phyloP scores from a whole-genome alignment of 2,113 vertebrate species.

The Protobothrops flavoviridis region DNA sequence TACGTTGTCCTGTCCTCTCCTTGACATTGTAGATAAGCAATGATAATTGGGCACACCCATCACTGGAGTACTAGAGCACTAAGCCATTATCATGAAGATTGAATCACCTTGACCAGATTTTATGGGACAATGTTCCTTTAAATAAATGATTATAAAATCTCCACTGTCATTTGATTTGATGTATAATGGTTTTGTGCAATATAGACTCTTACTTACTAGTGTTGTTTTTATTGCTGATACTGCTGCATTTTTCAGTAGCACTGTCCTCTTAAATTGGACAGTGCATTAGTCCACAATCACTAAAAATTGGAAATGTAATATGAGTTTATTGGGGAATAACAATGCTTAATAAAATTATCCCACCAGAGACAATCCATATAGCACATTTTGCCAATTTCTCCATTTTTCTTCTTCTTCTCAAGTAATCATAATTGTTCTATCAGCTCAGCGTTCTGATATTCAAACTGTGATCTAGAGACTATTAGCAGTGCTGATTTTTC shows the following conservation, averaged over 20 bases:
- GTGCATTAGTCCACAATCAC: neutral
- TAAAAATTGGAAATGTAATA: neutral
- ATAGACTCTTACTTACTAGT: neutral
- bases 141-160: neutral
- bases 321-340: neutral
- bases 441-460: neutral
- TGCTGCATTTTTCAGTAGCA: neutral
- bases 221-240: neutral
- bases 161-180: neutral
- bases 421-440: slow-evolving; percentile 28
- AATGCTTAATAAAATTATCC: neutral
- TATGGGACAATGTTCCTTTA: neutral
- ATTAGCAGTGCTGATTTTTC: too few relatives aligned
- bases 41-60: neutral
- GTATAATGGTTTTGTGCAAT: neutral
- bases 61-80: neutral
- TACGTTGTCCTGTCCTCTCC: neutral
- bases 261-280: neutral
- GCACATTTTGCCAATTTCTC: slow-evolving; percentile 39
- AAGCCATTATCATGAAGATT: neutral
- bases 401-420: slow-evolving; percentile 56
- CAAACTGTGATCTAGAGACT: neutral
- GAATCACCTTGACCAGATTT: neutral
- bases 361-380: slow-evolving; percentile 3
- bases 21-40: neutral